Evolutionary conservation across 2,113 vertebrate species (phyloP).

Genomic region (Paedocypris sp.): DNA sequence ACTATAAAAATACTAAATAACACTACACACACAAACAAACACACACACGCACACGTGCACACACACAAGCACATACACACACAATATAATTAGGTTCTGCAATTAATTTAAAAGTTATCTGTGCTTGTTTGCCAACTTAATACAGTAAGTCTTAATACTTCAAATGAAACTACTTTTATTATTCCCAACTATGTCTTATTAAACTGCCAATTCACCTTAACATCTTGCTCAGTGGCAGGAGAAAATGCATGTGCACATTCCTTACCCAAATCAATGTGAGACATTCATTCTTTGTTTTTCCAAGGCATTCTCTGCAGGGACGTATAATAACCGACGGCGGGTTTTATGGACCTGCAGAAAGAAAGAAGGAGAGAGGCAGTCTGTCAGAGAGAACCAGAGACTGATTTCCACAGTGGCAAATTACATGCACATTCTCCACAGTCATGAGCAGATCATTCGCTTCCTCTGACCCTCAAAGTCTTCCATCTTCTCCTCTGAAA

Average conservation of each 20-base stretch:
- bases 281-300: conserved; percentile 73
- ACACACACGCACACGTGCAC: conserved; percentile 4
- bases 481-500: conserved; percentile 24
- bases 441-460: conserved; percentile 28
- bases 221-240: background rate
- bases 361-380: conserved; percentile 5
- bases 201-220: background rate
- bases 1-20: too few species aligned
- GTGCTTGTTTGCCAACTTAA: background rate
- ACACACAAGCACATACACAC: too few species aligned
- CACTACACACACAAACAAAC: too few species aligned
- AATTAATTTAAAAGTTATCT: too few species aligned
- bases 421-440: conserved; percentile 39
- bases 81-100: too few species aligned
- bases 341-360: conserved; percentile 60
- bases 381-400: conserved; percentile 3
- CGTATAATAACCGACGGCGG: conserved; percentile 58
- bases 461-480: conserved; percentile 28
- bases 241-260: conserved; percentile 27
- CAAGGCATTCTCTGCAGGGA: conserved; percentile 62
- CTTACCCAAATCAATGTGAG: conserved; percentile 64
- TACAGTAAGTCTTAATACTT: background rate
- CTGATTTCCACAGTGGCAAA: conserved; percentile 33
- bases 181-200: background rate
- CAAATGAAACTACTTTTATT: conserved; percentile 1